Evolutionary conservation across 2,797 vertebrate genomes (phyloP).

Genomic region (Pseudochirops corinnae): DNA sequence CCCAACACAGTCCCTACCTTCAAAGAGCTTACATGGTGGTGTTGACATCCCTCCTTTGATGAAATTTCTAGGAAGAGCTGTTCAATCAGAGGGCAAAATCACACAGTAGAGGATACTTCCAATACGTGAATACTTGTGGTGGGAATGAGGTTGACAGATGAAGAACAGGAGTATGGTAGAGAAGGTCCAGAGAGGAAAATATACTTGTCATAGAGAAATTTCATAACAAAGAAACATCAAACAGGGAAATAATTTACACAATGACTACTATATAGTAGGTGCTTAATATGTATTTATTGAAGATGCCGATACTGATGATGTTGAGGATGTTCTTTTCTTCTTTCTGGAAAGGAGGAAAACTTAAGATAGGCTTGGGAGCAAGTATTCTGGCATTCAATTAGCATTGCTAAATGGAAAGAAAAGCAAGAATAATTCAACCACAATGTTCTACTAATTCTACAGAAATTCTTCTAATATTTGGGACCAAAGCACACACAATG

Average conservation of each 20-base stretch:
- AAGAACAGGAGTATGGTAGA: neutral
- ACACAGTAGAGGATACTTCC: neutral
- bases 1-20: neutral
- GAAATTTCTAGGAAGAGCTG: neutral
- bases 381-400: neutral
- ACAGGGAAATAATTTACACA: neutral
- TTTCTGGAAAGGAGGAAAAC: neutral
- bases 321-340: neutral
- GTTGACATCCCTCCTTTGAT: neutral
- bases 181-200: neutral
- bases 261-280: neutral
- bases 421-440: neutral
- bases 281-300: neutral
- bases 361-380: neutral
- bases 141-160: neutral
- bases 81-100: neutral
- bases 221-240: neutral
- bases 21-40: neutral
- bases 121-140: neutral
- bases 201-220: neutral
- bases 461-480: neutral
- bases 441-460: neutral
- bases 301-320: neutral
- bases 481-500: neutral
- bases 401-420: neutral